phyloP scores from a whole-genome alignment of 2,797 vertebrate species.

The Taenioides sp. region DNA sequence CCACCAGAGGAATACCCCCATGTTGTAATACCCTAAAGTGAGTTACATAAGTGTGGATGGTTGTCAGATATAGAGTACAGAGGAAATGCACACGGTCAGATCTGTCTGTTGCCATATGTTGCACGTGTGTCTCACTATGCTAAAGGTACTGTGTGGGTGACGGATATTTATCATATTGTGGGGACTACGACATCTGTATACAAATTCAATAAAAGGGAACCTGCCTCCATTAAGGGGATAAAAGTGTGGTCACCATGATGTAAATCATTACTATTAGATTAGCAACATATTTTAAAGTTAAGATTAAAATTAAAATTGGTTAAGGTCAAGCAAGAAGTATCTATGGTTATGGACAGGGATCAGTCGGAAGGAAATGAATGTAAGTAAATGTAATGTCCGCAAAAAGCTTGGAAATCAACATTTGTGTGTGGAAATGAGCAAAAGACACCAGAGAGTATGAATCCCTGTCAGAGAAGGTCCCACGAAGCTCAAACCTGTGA shows the following conservation, averaged over 20 bases:
- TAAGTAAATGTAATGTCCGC: neutral
- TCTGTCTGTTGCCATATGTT: conserved; percentile 11
- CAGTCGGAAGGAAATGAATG: neutral
- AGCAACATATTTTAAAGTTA: neutral
- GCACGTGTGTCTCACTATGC: conserved; percentile 6
- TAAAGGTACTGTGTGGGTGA: neutral
- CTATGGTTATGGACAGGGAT: neutral
- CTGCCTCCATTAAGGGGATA: no score
- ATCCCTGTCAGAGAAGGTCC: conserved; percentile 41
- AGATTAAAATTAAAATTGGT: no score
- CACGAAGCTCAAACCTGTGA: conserved; percentile 33
- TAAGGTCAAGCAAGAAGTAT: no score
- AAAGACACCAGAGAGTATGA: conserved; percentile 47
- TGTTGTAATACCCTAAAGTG: conserved; percentile 25
- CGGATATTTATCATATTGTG: neutral
- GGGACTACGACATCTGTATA: neutral
- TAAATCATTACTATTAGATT: neutral
- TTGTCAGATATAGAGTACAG: conserved; percentile 30
- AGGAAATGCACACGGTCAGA: conserved; percentile 26
- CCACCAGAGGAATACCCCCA: conserved; percentile 15
- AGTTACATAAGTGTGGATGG: conserved; percentile 19
- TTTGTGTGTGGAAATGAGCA: conserved; percentile 16
- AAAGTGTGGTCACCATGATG: no score
- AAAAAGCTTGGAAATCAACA: neutral
- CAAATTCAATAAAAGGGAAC: neutral